Evolutionary conservation across 2,113 vertebrate species (phyloP), one percentile per base, ranked within the genome.

Genomic region (Zosterops japonicus): DNA sequence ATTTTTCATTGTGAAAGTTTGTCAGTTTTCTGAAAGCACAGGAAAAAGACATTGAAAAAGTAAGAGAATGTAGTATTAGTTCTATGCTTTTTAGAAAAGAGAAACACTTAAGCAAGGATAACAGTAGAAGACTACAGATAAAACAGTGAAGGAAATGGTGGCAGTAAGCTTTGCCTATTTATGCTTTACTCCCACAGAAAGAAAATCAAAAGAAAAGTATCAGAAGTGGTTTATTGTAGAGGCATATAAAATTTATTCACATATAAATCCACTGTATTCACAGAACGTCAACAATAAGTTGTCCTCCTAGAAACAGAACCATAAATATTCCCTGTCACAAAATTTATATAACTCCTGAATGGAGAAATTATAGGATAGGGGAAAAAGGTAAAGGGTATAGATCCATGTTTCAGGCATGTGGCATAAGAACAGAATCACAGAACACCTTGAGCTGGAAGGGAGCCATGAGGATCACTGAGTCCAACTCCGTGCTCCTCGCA

Each of bases 401-500:
- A 36, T 49, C 31, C 10, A 59, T 8, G 13, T 78, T 87, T 82
- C 49, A 75, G 44, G 52, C 10, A 24, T 4, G 8, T 68, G 15
- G 5, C 33, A 5, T 44, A 75, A 79, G 6, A 27, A 23, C 2
- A 72, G 47, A 80, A 53, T 65, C 67, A 53, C 3, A 56, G 18
- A 44, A 27, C 10, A 64, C 14, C 24, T 21, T 2, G 3, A 52
- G 46, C 3, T 70, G 52, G 60, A 77, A 91, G 10, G 12, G 11
- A 28, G 11, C 5, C n/a, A 21, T 21, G 52, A 25, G 22, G 41
- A 52, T 42, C 39, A 50, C 1, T 0, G 1, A 60, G 27, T 33
- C 53, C 18, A 81, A 18, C 15, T 47, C 44, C 42, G 22, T 23
- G 33, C 27, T 61, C 9, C 17, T 56, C 0, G 0, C n/a, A 65